Evolutionary conservation across 2,113 vertebrate genomes (phyloP), one percentile per base, ranked within the genome.

Genomic region (Nycticorax nycticorax): DNA sequence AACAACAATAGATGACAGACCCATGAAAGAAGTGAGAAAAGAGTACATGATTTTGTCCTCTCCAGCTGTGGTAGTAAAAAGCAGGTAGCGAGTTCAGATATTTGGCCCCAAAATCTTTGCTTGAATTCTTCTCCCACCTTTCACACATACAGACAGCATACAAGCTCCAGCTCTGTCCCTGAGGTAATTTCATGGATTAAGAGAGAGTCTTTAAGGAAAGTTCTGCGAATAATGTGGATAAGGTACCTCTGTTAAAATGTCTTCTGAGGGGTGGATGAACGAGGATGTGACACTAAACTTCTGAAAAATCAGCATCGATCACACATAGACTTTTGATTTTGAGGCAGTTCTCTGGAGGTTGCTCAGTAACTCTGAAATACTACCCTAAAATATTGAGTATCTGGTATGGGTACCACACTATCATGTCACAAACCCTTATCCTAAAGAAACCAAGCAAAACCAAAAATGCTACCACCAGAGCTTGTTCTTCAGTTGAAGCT

Each of bases 1-100:
- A 97, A 93, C 69, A 92, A 94, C 88, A 95, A 81, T 89, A 79
- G 66, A 92, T 90, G 77, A 87, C 21, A 12, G 91, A 67, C 43
- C 33, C 67, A 59, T 26, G 22, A 95, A 94, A 95, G 68, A 94
- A 90, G 68, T 76, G 76, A 88, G 72, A 90, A 93, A 72, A 77
- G 17, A 68, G 26, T 90, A 75, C 41, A 92, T 59, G 18, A 71
- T 59, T 84, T 67, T 62, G 92, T 74, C 48, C 50, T 82, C 43
- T 93, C 56, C 63, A 78, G 64, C 43, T 89, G 69, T 57, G n/a
- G 66, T 55, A 30, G 75, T 63, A 92, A 74, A 92, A 89, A 96
- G 26, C 76, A 88, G 79, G 92, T 92, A 91, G 88, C 1, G 0
- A 95, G 17, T 75, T 94, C 56, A 84, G 53, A 71, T 60, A 72